phyloP scores from a whole-genome alignment of 2,797 vertebrate species.

The Oreortyx pictus region DNA sequence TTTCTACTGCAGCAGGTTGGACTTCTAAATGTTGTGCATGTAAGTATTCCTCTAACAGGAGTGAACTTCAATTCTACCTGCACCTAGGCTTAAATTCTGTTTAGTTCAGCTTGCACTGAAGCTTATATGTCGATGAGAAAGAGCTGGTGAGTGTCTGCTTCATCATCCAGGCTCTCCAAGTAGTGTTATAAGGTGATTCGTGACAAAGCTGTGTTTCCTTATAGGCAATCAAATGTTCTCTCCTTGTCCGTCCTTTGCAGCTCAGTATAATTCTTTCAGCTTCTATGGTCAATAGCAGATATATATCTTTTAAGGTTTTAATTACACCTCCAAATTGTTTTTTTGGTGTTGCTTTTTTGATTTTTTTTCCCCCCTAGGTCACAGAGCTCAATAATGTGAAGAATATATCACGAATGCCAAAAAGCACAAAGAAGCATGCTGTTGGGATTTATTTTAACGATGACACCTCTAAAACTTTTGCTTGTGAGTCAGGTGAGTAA shows the following conservation, averaged over 20 bases:
- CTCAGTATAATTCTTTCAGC: neutral
- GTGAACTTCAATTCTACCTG: neutral
- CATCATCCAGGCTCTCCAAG: neutral
- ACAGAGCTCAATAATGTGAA: slow-evolving; percentile 86
- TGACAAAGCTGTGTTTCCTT: neutral
- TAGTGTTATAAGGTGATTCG: neutral
- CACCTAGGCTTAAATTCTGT: neutral
- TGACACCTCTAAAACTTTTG: slow-evolving; percentile 84
- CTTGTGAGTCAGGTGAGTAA: slow-evolving; percentile 86
- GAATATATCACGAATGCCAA: slow-evolving; percentile 79
- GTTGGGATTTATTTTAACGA: slow-evolving; percentile 83
- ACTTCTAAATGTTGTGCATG: neutral
- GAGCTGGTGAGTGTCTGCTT: neutral
- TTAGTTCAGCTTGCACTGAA: neutral
- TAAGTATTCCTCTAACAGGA: neutral
- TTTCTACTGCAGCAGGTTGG: neutral
- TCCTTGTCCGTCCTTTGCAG: neutral
- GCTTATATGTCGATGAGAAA: neutral
- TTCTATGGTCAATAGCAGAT: neutral
- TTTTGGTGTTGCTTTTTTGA: neutral
- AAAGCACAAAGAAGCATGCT: slow-evolving; percentile 84
- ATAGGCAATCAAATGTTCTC: neutral
- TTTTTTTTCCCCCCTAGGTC: slow-evolving; percentile 73
- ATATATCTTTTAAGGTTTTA: neutral
- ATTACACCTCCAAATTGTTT: neutral